Base-by-base conservation (phyloP, 1,140 invertebrate genomes). In the Zaprionus lachaisei region DNA sequence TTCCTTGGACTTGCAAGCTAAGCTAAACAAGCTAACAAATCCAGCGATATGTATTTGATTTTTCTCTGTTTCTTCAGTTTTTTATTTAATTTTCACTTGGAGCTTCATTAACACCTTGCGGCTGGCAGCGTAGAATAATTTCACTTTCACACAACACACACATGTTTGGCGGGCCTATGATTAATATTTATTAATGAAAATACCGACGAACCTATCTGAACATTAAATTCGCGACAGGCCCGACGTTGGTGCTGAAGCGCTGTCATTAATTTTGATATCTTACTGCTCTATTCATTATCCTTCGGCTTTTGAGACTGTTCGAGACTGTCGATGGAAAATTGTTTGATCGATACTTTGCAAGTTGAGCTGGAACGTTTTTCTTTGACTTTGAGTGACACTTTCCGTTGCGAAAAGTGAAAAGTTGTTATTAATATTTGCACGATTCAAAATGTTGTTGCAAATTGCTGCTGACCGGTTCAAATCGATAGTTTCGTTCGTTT, bases 351-450 rank as follows among this genome's bases (percentile, higher is more conserved):
- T 90, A 78, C 56, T 47, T 47, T 17, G 41, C 41, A 47, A 7
- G 17, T 47, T 47, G 6, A 47, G 41, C 41, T 47, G 49, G 51
- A 73, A 76, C 54, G 63, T 74, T 77, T 89, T 70, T 72, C 76
- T 64, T 17, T 80, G 85, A 90, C 85, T 84, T 89, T 89, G 85
- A 89, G 85, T 89, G 85, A 89, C 85, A 89, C 77, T 89, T 89
- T 89, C 81, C 85, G 85, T 60, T 90, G 85, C 73, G 72, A 83
- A 83, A 90, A 89, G 85, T 89, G 85, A 90, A 89, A 89, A 89
- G 85, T 90, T 90, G 80, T 72, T 87, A 77, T 90, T 90, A 81
- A 84, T 80, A 81, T 72, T 78, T 57, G 44, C 65, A 79, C 17
- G 34, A 64, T 68, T 80, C 77, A 80, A 83, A 83, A 84, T 47